Evolutionary conservation across 2,797 vertebrate genomes (phyloP).

Genomic region (Melanotaenia boesemani): DNA sequence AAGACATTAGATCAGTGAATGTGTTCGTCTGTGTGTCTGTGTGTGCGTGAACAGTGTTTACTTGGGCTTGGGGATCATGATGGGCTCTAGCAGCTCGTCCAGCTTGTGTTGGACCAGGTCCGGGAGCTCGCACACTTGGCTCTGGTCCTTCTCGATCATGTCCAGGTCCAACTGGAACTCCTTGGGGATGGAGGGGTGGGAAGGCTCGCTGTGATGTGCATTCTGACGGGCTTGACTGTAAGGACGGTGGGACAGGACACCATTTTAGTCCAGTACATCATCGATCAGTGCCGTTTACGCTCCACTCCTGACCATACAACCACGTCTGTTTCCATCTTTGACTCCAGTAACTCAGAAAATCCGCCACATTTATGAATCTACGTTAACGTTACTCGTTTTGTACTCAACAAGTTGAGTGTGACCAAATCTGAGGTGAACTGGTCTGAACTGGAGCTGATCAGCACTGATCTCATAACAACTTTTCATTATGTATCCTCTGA

Average conservation of each 20-base stretch:
- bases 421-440: neutral
- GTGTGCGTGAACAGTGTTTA: slow-evolving; percentile 46
- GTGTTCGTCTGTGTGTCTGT: neutral
- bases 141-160: slow-evolving; percentile 95
- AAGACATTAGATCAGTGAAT: neutral
- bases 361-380: too few relatives aligned
- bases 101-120: slow-evolving; percentile 97
- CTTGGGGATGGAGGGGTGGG: slow-evolving; percentile 87
- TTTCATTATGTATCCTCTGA: neutral
- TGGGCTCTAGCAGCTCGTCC: slow-evolving; percentile 96
- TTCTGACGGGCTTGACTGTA: slow-evolving; percentile 94
- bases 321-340: neutral
- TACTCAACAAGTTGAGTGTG: neutral
- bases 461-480: slow-evolving; percentile 53
- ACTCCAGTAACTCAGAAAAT: neutral
- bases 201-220: slow-evolving; percentile 84
- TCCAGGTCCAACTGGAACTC: slow-evolving; percentile 98
- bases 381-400: neutral
- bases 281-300: slow-evolving; percentile 36
- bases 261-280: slow-evolving; percentile 17
- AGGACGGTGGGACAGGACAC: neutral
- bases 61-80: slow-evolving; percentile 96
- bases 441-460: slow-evolving; percentile 48
- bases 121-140: slow-evolving; percentile 91
- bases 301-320: slow-evolving; percentile 31